A percentile compares a stretch with the other conserved stretches of the same genome.
Conservation (phyloP, 1,140 invertebrate genomes). For the Rhopalosiphum padi region DNA sequence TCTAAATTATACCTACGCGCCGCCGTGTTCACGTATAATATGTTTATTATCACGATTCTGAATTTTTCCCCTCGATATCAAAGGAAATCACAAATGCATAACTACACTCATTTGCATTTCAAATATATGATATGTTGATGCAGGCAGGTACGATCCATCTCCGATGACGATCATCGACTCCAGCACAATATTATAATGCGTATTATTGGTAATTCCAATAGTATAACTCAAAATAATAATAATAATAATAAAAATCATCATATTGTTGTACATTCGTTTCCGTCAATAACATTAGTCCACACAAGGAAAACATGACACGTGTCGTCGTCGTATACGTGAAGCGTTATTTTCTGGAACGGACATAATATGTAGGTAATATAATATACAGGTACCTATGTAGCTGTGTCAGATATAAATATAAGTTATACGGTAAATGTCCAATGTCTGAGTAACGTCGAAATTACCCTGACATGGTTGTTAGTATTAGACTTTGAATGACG, state of each 20-base stretch:
- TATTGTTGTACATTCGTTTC: not conserved
- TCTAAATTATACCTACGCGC: not conserved
- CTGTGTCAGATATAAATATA: not conserved
- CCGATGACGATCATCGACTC: not conserved
- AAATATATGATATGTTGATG: not conserved
- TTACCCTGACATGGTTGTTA: no score
- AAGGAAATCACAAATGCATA: slow-evolving; percentile 28
- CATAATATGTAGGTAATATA: not conserved
- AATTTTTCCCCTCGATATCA: not conserved
- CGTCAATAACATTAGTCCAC: not conserved
- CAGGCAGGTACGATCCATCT: not conserved
- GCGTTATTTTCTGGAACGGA: not conserved
- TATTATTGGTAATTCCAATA: not conserved
- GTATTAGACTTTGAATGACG: no score
- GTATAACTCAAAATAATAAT: not conserved
- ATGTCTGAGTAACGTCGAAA: no score
- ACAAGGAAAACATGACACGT: not conserved
- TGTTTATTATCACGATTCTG: slow-evolving; percentile 1
- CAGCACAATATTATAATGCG: not conserved
- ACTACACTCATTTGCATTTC: slow-evolving; percentile 40
- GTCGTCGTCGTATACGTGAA: not conserved
- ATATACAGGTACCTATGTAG: not conserved
- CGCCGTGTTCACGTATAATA: not conserved
- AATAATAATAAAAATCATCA: not conserved
- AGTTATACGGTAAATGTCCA: not conserved